These are phyloP conservation scores for Anguilla rostrata DNA, from an alignment of 2,113 vertebrate genomes.

Conservation along the genomic window DNA sequence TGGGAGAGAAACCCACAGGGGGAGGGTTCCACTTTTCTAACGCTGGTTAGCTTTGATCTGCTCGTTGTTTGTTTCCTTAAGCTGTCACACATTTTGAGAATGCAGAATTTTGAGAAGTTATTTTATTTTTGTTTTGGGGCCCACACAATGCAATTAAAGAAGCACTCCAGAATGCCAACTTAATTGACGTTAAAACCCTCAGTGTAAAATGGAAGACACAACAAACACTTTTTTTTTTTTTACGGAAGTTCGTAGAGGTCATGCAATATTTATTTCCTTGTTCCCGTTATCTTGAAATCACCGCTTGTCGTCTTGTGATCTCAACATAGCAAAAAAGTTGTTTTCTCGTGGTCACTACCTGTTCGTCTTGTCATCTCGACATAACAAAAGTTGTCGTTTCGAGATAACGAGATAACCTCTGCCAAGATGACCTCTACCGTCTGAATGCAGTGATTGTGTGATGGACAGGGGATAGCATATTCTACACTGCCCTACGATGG, in stretches of 20 bases:
- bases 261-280: no score
- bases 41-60: background rate
- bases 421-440: no score
- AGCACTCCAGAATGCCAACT: background rate
- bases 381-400: background rate
- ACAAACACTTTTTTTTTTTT: background rate
- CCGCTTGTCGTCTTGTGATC: no score
- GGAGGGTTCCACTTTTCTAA: background rate
- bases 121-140: background rate
- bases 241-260: background rate
- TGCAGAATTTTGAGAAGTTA: background rate
- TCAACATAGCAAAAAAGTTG: no score
- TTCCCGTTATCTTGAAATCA: no score
- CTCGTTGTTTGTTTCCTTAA: constrained; percentile 11
- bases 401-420: no score
- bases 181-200: background rate
- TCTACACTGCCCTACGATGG: no score
- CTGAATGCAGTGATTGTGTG: no score
- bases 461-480: no score
- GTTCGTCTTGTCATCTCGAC: background rate
- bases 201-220: background rate
- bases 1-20: constrained; percentile 21
- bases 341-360: no score
- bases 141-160: background rate
- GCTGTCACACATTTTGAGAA: background rate